These are phyloP conservation scores for Helleia helle DNA, from an alignment of 2,888 invertebrate genomes.

Conservation along the genomic window DNA sequence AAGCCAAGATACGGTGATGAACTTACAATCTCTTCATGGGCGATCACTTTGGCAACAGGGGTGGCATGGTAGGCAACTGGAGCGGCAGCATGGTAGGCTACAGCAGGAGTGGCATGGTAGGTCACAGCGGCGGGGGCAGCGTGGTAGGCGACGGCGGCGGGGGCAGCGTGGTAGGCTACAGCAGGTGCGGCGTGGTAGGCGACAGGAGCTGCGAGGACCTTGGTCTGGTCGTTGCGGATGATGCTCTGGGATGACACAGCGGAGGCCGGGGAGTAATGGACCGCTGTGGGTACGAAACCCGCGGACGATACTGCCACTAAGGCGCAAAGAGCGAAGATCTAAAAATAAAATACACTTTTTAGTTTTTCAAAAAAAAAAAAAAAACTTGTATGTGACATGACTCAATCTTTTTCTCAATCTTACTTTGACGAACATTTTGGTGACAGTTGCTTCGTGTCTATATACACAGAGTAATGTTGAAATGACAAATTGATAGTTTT, in stretches of 20 bases:
- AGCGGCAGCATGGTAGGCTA: constrained; percentile 25
- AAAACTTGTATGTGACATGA: too few species aligned
- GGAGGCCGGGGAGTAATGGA: constrained; percentile 38
- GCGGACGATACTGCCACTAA: constrained; percentile 31
- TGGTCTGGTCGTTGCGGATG: constrained; percentile 38
- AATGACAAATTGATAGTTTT: too few species aligned
- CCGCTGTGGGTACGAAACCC: constrained; percentile 37
- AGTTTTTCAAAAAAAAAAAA: too few species aligned
- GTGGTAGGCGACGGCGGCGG: constrained; percentile 39
- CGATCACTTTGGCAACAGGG: constrained; percentile 19
- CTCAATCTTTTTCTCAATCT: too few species aligned
- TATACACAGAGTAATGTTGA: too few species aligned
- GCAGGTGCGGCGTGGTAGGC: constrained; percentile 28
- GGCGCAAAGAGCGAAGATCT: constrained; percentile 30
- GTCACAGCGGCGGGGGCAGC: constrained; percentile 25
- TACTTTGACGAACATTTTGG: too few species aligned
- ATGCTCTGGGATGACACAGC: constrained; percentile 43
- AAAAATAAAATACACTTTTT: too few species aligned
- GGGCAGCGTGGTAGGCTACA: constrained; percentile 43
- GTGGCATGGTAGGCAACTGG: constrained; percentile 24
- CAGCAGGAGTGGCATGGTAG: constrained; percentile 25
- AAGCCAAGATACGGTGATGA: too few species aligned
- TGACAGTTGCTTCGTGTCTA: too few species aligned
- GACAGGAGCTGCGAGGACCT: constrained; percentile 21
- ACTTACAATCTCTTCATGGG: constrained; percentile 28